phyloP scores from a whole-genome alignment of 2,797 vertebrate species.

The Sandelia bainsii region DNA sequence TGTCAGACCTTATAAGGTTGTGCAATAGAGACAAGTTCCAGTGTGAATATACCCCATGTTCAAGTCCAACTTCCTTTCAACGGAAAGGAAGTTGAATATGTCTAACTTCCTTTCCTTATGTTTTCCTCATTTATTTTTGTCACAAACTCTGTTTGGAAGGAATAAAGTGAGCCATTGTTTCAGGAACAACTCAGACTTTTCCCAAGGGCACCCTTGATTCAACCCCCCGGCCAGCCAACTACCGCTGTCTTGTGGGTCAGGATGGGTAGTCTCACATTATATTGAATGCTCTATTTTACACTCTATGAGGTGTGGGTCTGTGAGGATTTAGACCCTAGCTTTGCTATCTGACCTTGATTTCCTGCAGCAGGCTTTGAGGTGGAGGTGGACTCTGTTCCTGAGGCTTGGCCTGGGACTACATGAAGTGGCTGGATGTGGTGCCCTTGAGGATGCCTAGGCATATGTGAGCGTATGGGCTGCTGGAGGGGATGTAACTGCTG shows the following conservation, averaged over 20 bases:
- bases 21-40: slow-evolving; percentile 22
- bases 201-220: slow-evolving; percentile 8
- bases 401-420: slow-evolving; percentile 18
- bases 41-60: slow-evolving; percentile 41
- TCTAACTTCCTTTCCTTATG: slow-evolving; percentile 7
- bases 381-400: slow-evolving; percentile 47
- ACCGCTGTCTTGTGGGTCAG: slow-evolving; percentile 7
- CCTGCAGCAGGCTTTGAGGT: slow-evolving; percentile 41
- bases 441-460: slow-evolving; percentile 52
- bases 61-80: slow-evolving; percentile 23
- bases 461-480: slow-evolving; percentile 37
- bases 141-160: slow-evolving; percentile 16
- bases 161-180: slow-evolving; percentile 17
- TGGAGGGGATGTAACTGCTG: slow-evolving; percentile 48
- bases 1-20: slow-evolving; percentile 13
- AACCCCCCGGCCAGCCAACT: background rate
- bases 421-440: slow-evolving; percentile 39
- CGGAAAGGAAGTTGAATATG: background rate
- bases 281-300: slow-evolving; percentile 33
- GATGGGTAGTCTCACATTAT: slow-evolving; percentile 24
- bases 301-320: slow-evolving; percentile 44
- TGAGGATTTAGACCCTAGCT: slow-evolving; percentile 38
- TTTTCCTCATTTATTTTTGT: slow-evolving; percentile 14
- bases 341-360: slow-evolving; percentile 29
- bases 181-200: slow-evolving; percentile 21